Conservation (phyloP, 1,140 invertebrate species). For the Lepeophtheirus salmonis region DNA sequence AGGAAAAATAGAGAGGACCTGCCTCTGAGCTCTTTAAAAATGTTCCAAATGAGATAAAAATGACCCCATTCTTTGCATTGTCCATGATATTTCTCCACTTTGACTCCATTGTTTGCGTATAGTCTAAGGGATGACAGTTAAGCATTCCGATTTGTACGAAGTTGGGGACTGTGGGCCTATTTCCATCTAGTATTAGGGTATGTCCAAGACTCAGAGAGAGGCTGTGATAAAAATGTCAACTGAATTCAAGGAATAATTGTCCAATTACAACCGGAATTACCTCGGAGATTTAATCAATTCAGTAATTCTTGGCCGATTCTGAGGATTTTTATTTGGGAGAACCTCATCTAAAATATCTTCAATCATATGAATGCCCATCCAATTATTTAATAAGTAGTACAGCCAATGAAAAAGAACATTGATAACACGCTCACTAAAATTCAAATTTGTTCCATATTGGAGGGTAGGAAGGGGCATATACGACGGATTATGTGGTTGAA, state of each 20-base stretch:
- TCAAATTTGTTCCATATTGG: background rate
- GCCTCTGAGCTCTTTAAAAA: background rate
- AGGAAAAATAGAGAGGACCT: background rate
- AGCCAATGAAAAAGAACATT: background rate
- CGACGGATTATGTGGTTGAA: background rate
- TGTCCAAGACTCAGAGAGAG: background rate
- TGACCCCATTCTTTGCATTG: constrained; percentile 5
- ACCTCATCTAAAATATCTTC: background rate
- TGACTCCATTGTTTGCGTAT: background rate
- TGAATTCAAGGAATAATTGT: too few relatives aligned
- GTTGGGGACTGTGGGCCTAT: background rate
- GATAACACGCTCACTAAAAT: background rate
- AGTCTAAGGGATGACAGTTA: background rate
- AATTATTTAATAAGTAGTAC: background rate
- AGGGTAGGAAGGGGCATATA: background rate
- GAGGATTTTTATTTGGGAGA: background rate
- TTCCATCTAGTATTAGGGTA: constrained; percentile 3
- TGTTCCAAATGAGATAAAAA: constrained; percentile 10
- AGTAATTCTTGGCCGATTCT: background rate
- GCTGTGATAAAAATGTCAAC: background rate
- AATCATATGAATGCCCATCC: background rate
- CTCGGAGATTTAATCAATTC: background rate
- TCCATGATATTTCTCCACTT: background rate
- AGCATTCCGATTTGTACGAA: background rate
- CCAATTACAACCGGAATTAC: background rate